Evolutionary conservation across 2,113 vertebrate species (phyloP).

Genomic region (Ancistrus triradiatus): DNA sequence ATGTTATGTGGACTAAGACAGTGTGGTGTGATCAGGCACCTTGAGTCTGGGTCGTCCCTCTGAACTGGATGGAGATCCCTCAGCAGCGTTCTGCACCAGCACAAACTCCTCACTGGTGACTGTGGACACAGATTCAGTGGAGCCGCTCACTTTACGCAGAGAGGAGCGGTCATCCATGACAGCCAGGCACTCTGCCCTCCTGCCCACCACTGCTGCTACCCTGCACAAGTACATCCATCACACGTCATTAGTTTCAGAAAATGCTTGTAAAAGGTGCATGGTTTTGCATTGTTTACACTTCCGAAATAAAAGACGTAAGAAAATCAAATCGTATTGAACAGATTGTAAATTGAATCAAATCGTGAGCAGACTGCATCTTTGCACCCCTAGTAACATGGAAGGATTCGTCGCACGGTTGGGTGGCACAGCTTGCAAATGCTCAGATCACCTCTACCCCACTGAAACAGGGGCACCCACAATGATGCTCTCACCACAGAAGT

Average conservation of each 20-base stretch:
- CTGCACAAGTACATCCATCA: constrained; percentile 4
- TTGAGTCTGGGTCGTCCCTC: constrained; percentile 83
- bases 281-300: too few relatives aligned
- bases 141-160: constrained; percentile 76
- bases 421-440: too few relatives aligned
- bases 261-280: too few relatives aligned
- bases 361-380: too few relatives aligned
- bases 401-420: too few relatives aligned
- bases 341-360: too few relatives aligned
- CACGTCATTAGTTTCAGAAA: background rate
- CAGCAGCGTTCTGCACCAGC: constrained; percentile 76
- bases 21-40: constrained; percentile 57
- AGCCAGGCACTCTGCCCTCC: constrained; percentile 58
- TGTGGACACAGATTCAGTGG: constrained; percentile 80
- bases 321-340: too few relatives aligned
- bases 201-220: constrained; percentile 16
- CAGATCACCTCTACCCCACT: too few relatives aligned
- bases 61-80: constrained; percentile 69
- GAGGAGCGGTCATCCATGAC: constrained; percentile 86
- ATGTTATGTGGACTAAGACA: background rate
- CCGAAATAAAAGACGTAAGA: too few relatives aligned
- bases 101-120: constrained; percentile 92
- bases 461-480: too few relatives aligned
- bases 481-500: too few relatives aligned
- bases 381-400: too few relatives aligned